Evolutionary conservation across 2,113 vertebrate genomes (phyloP), one percentile per base, ranked within the genome.

Genomic region (Aplodontia rufa): DNA sequence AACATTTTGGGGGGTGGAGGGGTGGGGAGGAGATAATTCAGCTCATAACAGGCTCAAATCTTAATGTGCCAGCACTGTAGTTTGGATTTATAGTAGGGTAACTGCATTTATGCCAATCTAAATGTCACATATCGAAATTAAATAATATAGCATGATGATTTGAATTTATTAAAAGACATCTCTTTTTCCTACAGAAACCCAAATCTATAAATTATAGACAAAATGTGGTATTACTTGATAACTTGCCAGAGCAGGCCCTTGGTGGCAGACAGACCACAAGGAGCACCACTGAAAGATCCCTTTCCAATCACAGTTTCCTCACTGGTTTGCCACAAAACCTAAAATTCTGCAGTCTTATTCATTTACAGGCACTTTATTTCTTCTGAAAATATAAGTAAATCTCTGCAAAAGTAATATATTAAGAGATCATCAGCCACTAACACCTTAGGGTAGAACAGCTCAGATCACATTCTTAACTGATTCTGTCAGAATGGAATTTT

Each of bases 91-190:
- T 7, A 74, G 64, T 51, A n/a, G 10, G 64, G 16, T 35, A 71
- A 90, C 26, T 47, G 24, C 64, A 58, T 79, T 72, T 79, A 45
- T 88, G 32, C 85, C 94, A 76, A 91, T 62, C 30, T 91, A 87
- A 91, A 91, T 91, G 84, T 92, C 88, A 90, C 17, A 86, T 35
- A 58, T 37, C 35, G 60, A 92, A 95, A 92, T 92, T 42, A 95
- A 92, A 51, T 35, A 87, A 78, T 47, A 58, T 14, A 16, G 13
- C 40, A 95, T 45, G 69, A 58, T 58, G 62, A 74, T n/a, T 16
- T 83, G 47, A 83, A 93, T 79, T 86, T 93, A 92, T 42, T 93
- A 79, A 89, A 96, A 91, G 47, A 17, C 58, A 71, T 42, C 35
- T 64, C n/a, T 42, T 69, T 42, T 62, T 68, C 5, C 82, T 80